Evolutionary conservation across 2,888 invertebrate genomes (phyloP), one percentile per base, ranked within the genome.

Genomic region (Dicyrtomina minuta): DNA sequence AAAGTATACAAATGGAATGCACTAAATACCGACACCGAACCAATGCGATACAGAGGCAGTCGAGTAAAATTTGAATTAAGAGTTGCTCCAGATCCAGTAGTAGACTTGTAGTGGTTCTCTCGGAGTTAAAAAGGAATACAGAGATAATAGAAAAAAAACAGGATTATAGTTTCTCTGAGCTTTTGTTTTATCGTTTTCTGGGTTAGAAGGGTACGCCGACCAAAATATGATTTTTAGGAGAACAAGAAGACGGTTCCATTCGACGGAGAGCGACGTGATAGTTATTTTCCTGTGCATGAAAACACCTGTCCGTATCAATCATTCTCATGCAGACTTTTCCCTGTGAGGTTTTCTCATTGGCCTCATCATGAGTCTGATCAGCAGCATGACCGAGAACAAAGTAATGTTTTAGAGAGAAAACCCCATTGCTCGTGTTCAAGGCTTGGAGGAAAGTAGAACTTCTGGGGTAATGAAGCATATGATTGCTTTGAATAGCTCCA

Each of bases 191-290:
- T n/a, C n/a, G n/a, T n/a, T n/a, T n/a, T n/a, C n/a, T n/a, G n/a
- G 20, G 51, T 12, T n/a, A 22, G 13, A 20, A 58, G 20, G 67
- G 49, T 67, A 84, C 81, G 22, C 92, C 93, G 79, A 93, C 86
- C 26, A 93, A 84, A 77, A 94, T 84, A 83, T 93, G 91, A 84
- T 96, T 96, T 83, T 96, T 96, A 65, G 94, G 93, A 41, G 96
- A 93, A 83, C 96, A 96, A 62, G 88, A 86, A 51, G 87, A 84
- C 22, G 96, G 96, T 78, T 58, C 58, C 58, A 58, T 58, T 20
- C 13, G 90, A 8, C 89, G 88, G 53, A 96, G 83, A 75, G 86
- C 84, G 0, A 93, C 92, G 71, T 83, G 81, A 81, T 96, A 96
- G 0, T 89, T 90, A 79, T 84, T 84, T 80, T 91, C 88, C 81